phyloP scores from a whole-genome alignment of 2,113 vertebrate genomes.

The Nycticorax nycticorax region DNA sequence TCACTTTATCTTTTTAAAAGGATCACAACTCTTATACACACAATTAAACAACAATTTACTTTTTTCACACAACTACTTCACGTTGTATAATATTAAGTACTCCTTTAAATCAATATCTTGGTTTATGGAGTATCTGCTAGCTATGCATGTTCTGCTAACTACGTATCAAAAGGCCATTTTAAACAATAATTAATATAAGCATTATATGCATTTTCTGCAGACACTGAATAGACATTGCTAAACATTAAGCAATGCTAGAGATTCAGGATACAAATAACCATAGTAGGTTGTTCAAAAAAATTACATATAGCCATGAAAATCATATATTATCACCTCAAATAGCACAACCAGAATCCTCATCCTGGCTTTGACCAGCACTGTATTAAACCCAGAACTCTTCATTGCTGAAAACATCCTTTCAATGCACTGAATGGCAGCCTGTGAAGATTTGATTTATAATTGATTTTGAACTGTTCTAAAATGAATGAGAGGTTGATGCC shows the following conservation, averaged over 20 bases:
- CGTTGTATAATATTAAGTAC: conserved; percentile 30
- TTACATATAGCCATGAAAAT: conserved; percentile 5
- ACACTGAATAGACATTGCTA: neutral
- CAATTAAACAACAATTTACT: conserved; percentile 42
- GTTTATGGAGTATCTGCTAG: conserved; percentile 25
- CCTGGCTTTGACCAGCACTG: neutral
- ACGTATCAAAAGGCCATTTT: conserved; percentile 53
- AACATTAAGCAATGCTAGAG: neutral
- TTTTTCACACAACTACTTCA: conserved; percentile 24
- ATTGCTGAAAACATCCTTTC: neutral
- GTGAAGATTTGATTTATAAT: conserved; percentile 5
- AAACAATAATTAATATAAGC: conserved; percentile 51
- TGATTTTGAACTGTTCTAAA: conserved; percentile 43
- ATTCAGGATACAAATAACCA: conserved; percentile 18
- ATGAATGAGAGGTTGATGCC: neutral
- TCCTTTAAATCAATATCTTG: conserved; percentile 40
- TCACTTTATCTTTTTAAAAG: neutral
- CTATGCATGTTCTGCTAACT: neutral
- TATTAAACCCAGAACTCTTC: neutral
- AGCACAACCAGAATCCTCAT: neutral
- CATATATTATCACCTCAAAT: neutral
- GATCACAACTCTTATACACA: neutral
- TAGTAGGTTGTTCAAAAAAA: conserved; percentile 9
- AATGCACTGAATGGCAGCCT: conserved; percentile 5
- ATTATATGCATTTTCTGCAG: conserved; percentile 43